Conservation (phyloP, 2,888 invertebrate genomes). For the Oligia latruncula region DNA sequence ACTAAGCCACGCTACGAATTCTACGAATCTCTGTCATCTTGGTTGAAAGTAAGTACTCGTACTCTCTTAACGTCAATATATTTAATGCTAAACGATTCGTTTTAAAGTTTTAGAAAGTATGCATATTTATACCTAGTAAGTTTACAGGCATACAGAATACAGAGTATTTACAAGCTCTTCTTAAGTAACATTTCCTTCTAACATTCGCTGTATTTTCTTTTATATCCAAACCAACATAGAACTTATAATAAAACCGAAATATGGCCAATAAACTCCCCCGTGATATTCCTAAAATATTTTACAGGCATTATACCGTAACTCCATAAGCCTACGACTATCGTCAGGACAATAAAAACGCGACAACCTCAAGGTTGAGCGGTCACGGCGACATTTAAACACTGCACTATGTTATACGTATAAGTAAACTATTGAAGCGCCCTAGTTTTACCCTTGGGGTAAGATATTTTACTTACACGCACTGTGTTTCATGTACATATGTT, state of each 20-base stretch:
- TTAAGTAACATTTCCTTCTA: not conserved
- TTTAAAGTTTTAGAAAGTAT: not conserved
- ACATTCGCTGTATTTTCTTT: slow-evolving; percentile 1
- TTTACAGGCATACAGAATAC: not conserved
- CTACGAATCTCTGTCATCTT: not conserved
- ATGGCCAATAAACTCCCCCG: slow-evolving; percentile 48
- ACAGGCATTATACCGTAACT: slow-evolving; percentile 36
- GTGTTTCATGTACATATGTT: slow-evolving; percentile 18
- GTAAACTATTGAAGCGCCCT: slow-evolving; percentile 46
- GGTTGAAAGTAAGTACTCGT: not conserved
- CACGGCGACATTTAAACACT: slow-evolving; percentile 59
- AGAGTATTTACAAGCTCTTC: not conserved
- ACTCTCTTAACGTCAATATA: not conserved
- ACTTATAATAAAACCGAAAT: slow-evolving; percentile 39
- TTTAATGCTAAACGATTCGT: not conserved
- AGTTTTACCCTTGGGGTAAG: slow-evolving; percentile 47
- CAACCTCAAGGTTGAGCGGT: slow-evolving; percentile 57
- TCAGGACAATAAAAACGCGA: slow-evolving; percentile 62
- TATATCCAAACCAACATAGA: slow-evolving; percentile 18
- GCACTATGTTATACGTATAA: slow-evolving; percentile 42
- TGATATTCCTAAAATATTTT: slow-evolving; percentile 50
- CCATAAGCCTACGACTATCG: slow-evolving; percentile 45
- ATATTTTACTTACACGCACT: slow-evolving; percentile 33
- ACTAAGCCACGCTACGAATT: slow-evolving; percentile 18
- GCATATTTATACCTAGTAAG: no score